Conservation (phyloP, 2,888 invertebrate species). For the Cynaeus angustus region DNA sequence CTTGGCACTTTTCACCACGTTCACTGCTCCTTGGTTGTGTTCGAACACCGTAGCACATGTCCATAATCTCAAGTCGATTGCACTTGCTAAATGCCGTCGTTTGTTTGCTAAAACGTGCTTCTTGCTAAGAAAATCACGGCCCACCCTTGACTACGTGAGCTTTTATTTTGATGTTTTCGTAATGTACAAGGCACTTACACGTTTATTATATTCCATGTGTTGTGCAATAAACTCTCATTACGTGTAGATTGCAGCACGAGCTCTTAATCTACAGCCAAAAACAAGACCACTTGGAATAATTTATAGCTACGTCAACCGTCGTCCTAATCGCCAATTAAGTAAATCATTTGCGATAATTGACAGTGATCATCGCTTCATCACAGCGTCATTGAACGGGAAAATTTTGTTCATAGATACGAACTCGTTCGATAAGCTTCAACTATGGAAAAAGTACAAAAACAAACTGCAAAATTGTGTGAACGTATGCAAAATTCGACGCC, state of each 20-base stretch:
- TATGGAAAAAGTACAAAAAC: too few relatives aligned
- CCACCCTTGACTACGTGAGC: slow-evolving; percentile 45
- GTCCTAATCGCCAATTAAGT: too few relatives aligned
- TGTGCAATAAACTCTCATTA: slow-evolving; percentile 41
- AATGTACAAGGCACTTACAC: slow-evolving; percentile 43
- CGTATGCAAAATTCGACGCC: too few relatives aligned
- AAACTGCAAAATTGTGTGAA: too few relatives aligned
- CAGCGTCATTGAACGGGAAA: too few relatives aligned
- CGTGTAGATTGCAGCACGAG: slow-evolving; percentile 40
- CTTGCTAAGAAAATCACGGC: slow-evolving; percentile 37
- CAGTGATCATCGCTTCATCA: too few relatives aligned
- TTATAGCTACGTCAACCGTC: too few relatives aligned
- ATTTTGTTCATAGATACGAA: too few relatives aligned
- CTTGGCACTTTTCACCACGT: slow-evolving; percentile 45
- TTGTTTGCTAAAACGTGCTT: slow-evolving; percentile 47
- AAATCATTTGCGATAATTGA: too few relatives aligned
- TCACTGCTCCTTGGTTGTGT: slow-evolving; percentile 40
- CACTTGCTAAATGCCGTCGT: slow-evolving; percentile 46
- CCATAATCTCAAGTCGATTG: slow-evolving; percentile 45
- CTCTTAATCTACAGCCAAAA: slow-evolving; percentile 16
- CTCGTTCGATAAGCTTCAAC: too few relatives aligned
- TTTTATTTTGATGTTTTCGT: slow-evolving; percentile 44
- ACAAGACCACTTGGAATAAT: background rate
- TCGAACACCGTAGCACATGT: slow-evolving; percentile 42
- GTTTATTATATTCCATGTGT: slow-evolving; percentile 40